Conservation (phyloP, 2,888 invertebrate genomes). For the Oeneis ivallda region DNA sequence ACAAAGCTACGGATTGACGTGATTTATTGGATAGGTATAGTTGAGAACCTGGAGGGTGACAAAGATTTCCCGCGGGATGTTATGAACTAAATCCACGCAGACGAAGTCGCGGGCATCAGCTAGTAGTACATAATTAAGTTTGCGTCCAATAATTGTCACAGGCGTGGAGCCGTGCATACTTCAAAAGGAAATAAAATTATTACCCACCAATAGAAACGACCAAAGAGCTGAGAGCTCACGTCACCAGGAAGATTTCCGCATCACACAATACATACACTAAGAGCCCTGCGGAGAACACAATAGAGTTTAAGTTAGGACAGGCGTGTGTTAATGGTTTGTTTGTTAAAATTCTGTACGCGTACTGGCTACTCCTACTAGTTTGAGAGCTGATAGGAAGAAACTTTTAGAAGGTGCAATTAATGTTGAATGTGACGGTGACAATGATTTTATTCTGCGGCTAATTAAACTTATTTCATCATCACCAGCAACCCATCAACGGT, state of each 20-base stretch:
- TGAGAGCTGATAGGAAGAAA: neutral
- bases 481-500: too few species aligned
- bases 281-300: neutral
- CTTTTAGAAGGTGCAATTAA: neutral
- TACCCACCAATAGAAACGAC: too few species aligned
- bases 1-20: too few species aligned
- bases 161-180: neutral
- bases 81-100: too few species aligned
- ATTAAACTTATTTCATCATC: too few species aligned
- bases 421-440: neutral
- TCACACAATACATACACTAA: neutral
- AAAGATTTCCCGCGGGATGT: too few species aligned
- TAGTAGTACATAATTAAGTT: too few species aligned
- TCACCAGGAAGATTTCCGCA: neutral
- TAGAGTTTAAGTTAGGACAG: neutral
- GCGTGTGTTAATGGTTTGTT: conserved; percentile 2
- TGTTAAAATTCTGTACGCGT: conserved; percentile 18
- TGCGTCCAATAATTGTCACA: too few species aligned
- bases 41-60: too few species aligned
- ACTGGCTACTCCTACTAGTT: neutral
- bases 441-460: neutral
- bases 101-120: too few species aligned
- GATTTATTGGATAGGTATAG: too few species aligned
- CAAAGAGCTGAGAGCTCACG: conserved; percentile 12
- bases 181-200: neutral